Evolutionary conservation across 2,113 vertebrate genomes (phyloP).

Genomic region (Actenoides lindsayi): DNA sequence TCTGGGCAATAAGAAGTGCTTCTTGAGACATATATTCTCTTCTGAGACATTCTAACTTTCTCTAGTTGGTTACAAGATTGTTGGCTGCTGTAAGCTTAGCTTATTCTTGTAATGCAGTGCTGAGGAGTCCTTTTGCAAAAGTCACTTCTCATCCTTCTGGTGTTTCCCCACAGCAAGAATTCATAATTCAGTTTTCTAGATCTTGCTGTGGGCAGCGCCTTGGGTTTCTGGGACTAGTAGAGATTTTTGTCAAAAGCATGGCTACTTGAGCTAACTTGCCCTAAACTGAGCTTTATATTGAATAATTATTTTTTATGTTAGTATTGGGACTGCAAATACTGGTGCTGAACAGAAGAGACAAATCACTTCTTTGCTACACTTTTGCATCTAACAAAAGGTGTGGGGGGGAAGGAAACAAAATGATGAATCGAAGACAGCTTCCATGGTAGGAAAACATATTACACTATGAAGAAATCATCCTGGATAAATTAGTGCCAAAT

Average conservation of each 20-base stretch:
- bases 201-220: neutral
- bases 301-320: neutral
- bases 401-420: rapidly evolving
- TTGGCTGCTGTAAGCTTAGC: neutral
- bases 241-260: neutral
- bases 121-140: neutral
- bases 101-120: neutral
- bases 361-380: neutral
- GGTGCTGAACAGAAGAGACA: neutral
- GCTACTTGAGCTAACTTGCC: neutral
- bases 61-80: neutral
- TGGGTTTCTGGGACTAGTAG: neutral
- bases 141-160: neutral
- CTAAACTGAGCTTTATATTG: neutral
- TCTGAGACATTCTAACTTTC: neutral
- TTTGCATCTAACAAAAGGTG: neutral
- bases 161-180: neutral
- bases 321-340: neutral
- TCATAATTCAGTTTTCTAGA: neutral
- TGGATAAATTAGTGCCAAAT: neutral
- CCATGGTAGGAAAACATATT: neutral
- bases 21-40: neutral
- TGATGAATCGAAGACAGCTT: neutral
- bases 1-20: neutral
- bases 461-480: neutral